Base-by-base conservation (phyloP, 1,140 invertebrate species). In the Cheumatopsyche charites region DNA sequence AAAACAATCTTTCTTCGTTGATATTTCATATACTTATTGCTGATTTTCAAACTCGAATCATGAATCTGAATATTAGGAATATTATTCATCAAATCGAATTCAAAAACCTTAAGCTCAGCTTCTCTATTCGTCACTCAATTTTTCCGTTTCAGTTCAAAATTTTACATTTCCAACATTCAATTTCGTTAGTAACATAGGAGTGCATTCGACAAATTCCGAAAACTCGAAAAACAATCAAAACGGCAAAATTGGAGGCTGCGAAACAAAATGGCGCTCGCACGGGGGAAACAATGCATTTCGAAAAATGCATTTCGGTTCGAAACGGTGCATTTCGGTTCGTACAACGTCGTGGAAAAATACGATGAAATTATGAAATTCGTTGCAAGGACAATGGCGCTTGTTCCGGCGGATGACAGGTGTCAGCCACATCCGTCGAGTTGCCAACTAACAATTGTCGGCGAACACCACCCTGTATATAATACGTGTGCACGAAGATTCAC, bases 381-480 rank as follows among this genome's bases (percentile, higher is more conserved):
- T 17, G 26, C 29, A 49, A 41, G 25, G 68, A 76, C 75, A 76
- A 76, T 76, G 75, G 72, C 72, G 66, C 71, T 29, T 41, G 55
- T 70, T 70, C 68, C 68, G 68, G 67, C 71, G 67, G 66, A 62
- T 70, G 75, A 76, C 75, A 76, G 72, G 72, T 76, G 75, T 74
- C 75, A 76, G 68, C 62, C 72, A 72, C 72, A 76, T 76, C 75
- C 75, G 75, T 25, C 29, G 49, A 36, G 45, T 29, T 45, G 62
- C 25, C 62, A 36, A 67, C 71, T 71, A 71, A 71, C 74, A 71
- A 70, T 65, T 63, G 49, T 70, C 73, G 25, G 65, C 62, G 70
- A 52, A 58, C 67, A 69, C 73, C 19, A 67, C 47, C 67, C 49
- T 5, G n/a, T 15, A 26, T 43, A 43, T 6, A 29, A 21, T 6